Evolutionary conservation across 2,888 invertebrate species (phyloP).

Genomic region (Tubiluchus corallicola): DNA sequence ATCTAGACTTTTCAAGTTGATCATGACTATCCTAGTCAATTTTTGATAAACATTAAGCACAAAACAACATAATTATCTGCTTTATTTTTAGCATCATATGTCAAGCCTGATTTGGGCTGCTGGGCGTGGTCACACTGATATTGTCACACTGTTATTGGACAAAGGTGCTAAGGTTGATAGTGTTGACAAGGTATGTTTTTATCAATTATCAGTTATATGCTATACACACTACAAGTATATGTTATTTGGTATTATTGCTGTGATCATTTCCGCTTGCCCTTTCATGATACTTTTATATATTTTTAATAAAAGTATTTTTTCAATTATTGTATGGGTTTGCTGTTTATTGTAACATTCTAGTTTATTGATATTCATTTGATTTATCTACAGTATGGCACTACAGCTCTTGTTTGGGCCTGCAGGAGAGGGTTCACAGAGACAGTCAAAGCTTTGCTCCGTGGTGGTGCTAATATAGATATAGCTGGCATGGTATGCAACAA

Average conservation of each 20-base stretch:
- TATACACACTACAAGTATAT: conserved; percentile 4
- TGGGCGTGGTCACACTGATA: conserved; percentile 57
- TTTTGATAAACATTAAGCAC: too few relatives aligned
- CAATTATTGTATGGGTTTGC: too few relatives aligned
- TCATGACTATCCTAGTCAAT: too few relatives aligned
- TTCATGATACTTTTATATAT: conserved; percentile 7
- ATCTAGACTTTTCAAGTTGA: too few relatives aligned
- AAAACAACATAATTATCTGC: too few relatives aligned
- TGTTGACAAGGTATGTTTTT: conserved; percentile 54
- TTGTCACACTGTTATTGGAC: conserved; percentile 53
- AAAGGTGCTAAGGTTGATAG: conserved; percentile 84
- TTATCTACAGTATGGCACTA: conserved; percentile 86
- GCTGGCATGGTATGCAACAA: conserved; percentile 55
- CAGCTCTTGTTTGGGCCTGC: conserved; percentile 87
- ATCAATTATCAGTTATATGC: neutral
- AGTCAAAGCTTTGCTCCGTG: conserved; percentile 56
- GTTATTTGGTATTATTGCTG: conserved; percentile 12
- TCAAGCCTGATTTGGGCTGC: too few relatives aligned
- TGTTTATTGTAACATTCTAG: too few relatives aligned
- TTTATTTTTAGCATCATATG: too few relatives aligned
- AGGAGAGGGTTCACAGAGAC: conserved; percentile 71
- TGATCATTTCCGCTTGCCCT: conserved; percentile 15
- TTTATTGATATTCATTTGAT: too few relatives aligned
- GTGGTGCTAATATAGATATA: conserved; percentile 71
- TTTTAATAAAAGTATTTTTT: too few relatives aligned